Base-by-base conservation (phyloP, 2,797 vertebrate genomes). In the Danio tinwini region DNA sequence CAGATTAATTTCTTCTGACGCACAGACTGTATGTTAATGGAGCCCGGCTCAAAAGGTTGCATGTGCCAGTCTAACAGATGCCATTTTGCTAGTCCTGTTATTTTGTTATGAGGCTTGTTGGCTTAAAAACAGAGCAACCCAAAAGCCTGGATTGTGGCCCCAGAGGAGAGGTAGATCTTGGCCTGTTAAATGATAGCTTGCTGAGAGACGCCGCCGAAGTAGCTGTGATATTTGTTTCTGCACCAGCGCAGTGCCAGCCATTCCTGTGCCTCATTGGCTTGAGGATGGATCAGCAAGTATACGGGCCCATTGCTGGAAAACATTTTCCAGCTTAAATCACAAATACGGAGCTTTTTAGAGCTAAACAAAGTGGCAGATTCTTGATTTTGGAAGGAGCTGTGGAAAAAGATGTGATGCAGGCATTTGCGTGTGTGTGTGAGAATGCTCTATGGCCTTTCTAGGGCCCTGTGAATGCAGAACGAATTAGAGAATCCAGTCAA, bases 1-100 rank as follows among this genome's bases (percentile, higher is more conserved):
- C 81, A 91, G 88, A 91, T 91, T 90, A 89, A 89, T 88, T 84
- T 87, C 61, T 82, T 86, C 88, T 93, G 87, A 91, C 68, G 83
- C 86, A 86, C 77, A 81, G 72, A 56, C 82, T 85, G 7, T 44
- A 70, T 81, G 82, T 88, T 88, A 89, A 92, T 87, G 87, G 85
- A 86, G 89, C 86, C 72, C 80, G 86, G 84, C 65, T 84, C 78
- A 85, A 84, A 80, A 78, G 78, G 80, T 82, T 76, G 80, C 85
- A 87, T 74, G 17, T 72, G 59, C 76, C 83, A 67, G 53, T 76
- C 71, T 72, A 72, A 88, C 88, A 90, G 85, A 89, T 89, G 87
- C 81, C 83, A 71, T 68, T 82, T 74, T 78, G 73, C 74, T 83
- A 87, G 87, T 84, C 87, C 69, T 58, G 78, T 80, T 85, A 86